A percentile compares a stretch with the other conserved stretches of the same genome.
These are phyloP conservation scores for Odontothrips loti DNA, from an alignment of 2,888 invertebrate species.

Conservation along the genomic window DNA sequence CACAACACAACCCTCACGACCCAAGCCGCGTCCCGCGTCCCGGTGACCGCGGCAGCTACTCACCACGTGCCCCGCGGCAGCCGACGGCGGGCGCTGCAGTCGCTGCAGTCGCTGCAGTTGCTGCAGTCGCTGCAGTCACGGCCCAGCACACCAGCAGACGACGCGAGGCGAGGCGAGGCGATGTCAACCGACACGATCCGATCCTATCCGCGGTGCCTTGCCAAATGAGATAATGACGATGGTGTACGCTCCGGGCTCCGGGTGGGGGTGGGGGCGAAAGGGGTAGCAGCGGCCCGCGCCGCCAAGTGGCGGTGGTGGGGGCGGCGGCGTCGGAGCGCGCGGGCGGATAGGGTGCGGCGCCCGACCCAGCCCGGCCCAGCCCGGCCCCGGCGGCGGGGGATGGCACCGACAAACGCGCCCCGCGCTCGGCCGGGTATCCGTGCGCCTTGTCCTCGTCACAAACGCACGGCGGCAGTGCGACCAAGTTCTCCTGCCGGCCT, in stretches of 20 bases:
- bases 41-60: too few relatives aligned
- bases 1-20: too few relatives aligned
- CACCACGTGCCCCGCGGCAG: not conserved
- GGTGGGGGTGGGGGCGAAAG: constrained; percentile 10
- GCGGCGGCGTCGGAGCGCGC: not conserved
- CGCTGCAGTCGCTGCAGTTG: too few relatives aligned
- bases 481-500: not conserved
- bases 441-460: too few relatives aligned
- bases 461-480: not conserved
- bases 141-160: constrained; percentile 6
- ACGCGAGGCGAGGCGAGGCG: not conserved
- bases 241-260: not conserved
- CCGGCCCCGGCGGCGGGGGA: not conserved
- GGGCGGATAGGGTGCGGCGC: not conserved
- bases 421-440: not conserved
- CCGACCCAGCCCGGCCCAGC: not conserved
- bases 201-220: constrained; percentile 9
- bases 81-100: not conserved
- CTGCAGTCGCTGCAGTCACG: not conserved
- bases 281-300: not conserved
- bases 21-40: too few relatives aligned
- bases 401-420: not conserved
- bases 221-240: constrained; percentile 23
- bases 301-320: constrained; percentile 21
- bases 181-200: constrained; percentile 6